Percentiles rank a stretch among this genome's conserved stretches.
phyloP scores from a whole-genome alignment of 35 echinoderm and acorn worm genomes.

The Apostichopus parvimensis region DNA sequence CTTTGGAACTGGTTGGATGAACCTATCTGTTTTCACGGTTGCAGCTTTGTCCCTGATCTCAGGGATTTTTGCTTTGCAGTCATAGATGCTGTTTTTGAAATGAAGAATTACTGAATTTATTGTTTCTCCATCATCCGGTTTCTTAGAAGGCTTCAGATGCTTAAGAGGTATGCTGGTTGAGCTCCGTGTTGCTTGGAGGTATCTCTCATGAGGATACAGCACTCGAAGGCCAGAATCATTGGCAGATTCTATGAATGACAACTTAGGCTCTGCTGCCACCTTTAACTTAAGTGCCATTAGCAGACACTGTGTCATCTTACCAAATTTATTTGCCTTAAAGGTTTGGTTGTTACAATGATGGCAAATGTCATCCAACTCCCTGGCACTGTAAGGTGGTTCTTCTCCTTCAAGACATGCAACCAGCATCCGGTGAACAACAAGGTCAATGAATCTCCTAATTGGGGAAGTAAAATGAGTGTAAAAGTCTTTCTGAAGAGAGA shows the following conservation, averaged over 20 bases:
- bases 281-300: conserved; percentile 62
- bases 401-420: conserved; percentile 48
- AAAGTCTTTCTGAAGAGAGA: conserved; percentile 51
- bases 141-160: conserved; percentile 64
- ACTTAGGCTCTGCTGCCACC: conserved; percentile 47
- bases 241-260: conserved; percentile 30
- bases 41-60: background rate
- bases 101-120: conserved; percentile 37
- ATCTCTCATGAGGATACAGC: conserved; percentile 51
- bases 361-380: conserved; percentile 63
- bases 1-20: background rate
- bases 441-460: conserved; percentile 88
- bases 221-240: conserved; percentile 61
- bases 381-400: conserved; percentile 49
- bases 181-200: conserved; percentile 25
- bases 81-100: conserved; percentile 84
- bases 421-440: conserved; percentile 84
- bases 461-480: conserved; percentile 98
- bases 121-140: conserved; percentile 62
- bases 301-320: conserved; percentile 61
- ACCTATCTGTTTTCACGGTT: background rate
- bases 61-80: conserved; percentile 3
- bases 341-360: conserved; percentile 69
- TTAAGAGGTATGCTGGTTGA: conserved; percentile 46
- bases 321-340: conserved; percentile 61